Evolutionary conservation across 1,140 invertebrate species (phyloP).

Genomic region (Thalassaphorura encarpata): DNA sequence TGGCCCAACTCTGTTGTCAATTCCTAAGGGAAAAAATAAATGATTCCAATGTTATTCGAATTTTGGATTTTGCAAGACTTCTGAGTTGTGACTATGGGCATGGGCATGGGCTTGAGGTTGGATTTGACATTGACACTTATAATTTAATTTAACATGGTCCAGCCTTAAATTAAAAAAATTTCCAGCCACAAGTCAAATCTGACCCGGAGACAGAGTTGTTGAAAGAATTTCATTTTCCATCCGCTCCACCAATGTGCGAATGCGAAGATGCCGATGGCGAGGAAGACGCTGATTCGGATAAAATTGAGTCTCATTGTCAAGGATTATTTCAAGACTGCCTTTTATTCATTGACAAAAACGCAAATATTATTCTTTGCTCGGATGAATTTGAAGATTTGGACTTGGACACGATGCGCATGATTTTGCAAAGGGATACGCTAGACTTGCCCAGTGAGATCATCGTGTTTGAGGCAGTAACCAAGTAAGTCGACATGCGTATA

Average conservation of each 20-base stretch:
- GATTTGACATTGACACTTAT: too few species aligned
- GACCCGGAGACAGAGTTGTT: too few species aligned
- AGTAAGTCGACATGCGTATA: constrained; percentile 9
- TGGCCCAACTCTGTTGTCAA: constrained; percentile 49
- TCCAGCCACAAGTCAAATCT: too few species aligned
- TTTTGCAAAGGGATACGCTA: constrained; percentile 47
- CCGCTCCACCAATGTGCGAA: too few species aligned
- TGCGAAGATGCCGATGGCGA: not conserved
- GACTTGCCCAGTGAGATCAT: constrained; percentile 45
- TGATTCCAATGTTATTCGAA: constrained; percentile 41
- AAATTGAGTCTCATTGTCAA: constrained; percentile 39
- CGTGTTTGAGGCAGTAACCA: constrained; percentile 47
- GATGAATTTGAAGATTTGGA: constrained; percentile 56
- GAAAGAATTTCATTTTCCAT: too few species aligned
- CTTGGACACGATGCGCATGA: constrained; percentile 46
- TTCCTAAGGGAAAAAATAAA: constrained; percentile 46
- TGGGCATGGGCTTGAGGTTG: too few species aligned
- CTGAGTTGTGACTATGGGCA: too few species aligned
- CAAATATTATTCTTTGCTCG: constrained; percentile 48
- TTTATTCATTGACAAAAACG: constrained; percentile 49
- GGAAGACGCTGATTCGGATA: constrained; percentile 3
- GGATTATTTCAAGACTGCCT: constrained; percentile 51
- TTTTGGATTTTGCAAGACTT: constrained; percentile 41
- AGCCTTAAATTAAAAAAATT: too few species aligned
- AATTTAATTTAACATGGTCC: too few species aligned